A percentile compares a stretch with the other conserved stretches of the same genome.
These are phyloP conservation scores for Drosophila bifasciata DNA, from an alignment of 1,140 invertebrate genomes.

Conservation along the genomic window DNA sequence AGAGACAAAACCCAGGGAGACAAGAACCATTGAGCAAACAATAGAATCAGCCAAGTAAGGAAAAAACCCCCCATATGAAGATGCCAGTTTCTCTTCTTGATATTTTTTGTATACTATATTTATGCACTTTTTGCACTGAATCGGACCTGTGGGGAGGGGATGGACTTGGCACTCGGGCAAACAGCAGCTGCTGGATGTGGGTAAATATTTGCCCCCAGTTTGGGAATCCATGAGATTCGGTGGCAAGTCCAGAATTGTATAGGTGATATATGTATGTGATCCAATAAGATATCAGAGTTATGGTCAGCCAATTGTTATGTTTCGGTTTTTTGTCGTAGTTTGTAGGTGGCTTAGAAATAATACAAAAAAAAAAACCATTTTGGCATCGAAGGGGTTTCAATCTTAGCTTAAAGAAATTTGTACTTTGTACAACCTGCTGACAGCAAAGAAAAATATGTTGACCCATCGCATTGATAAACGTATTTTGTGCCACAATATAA, in stretches of 20 bases:
- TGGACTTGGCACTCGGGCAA: slow-evolving; percentile 37
- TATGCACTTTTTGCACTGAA: slow-evolving; percentile 45
- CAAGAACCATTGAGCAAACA: slow-evolving; percentile 10
- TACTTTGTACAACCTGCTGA: too few relatives aligned
- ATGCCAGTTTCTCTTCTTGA: slow-evolving; percentile 41
- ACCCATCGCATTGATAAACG: too few relatives aligned
- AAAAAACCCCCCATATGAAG: slow-evolving; percentile 50
- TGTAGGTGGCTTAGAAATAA: too few relatives aligned
- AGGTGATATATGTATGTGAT: slow-evolving; percentile 39
- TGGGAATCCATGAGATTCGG: slow-evolving; percentile 5
- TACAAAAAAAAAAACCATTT: too few relatives aligned
- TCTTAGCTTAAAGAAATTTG: too few relatives aligned
- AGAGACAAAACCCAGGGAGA: slow-evolving; percentile 42
- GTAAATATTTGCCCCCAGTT: slow-evolving; percentile 35
- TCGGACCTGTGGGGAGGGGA: background rate
- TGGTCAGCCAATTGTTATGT: slow-evolving; percentile 2
- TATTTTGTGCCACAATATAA: too few relatives aligned
- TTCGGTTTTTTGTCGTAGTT: background rate
- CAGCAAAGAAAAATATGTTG: too few relatives aligned
- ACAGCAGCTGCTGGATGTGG: slow-evolving; percentile 30
- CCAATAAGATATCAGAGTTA: slow-evolving; percentile 39
- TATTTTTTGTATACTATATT: slow-evolving; percentile 57
- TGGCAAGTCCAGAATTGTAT: slow-evolving; percentile 37
- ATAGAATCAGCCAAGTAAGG: slow-evolving; percentile 19
- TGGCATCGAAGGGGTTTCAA: too few relatives aligned